Evolutionary conservation across 2,113 vertebrate species (phyloP).

Genomic region (Nycticebus coucang): DNA sequence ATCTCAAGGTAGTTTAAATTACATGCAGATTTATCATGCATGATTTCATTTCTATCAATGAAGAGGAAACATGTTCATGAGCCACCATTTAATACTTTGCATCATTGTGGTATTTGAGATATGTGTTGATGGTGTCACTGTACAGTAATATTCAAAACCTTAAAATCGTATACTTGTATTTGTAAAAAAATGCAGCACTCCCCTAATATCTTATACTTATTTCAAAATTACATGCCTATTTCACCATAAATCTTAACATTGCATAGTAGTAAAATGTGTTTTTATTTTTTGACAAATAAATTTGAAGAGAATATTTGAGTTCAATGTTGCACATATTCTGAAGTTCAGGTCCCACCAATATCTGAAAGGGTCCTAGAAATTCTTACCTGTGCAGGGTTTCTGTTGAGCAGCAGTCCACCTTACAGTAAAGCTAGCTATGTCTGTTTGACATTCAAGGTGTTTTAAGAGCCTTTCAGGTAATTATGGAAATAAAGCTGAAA

Average conservation of each 20-base stretch:
- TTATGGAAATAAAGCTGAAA: background rate
- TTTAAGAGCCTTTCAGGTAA: background rate
- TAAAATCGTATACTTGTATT: background rate
- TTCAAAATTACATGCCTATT: background rate
- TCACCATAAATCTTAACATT: background rate
- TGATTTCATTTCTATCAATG: background rate
- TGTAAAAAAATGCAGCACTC: background rate
- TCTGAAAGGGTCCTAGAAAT: background rate
- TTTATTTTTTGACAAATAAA: constrained; percentile 43
- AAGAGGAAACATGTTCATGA: background rate
- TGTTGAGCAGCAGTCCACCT: background rate
- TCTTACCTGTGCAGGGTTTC: fast-evolving
- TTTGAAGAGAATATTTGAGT: background rate
- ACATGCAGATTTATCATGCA: background rate
- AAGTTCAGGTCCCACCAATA: background rate
- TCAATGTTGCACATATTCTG: background rate
- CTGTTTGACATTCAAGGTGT: background rate
- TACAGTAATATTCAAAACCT: background rate
- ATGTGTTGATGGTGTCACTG: background rate
- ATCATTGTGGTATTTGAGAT: background rate
- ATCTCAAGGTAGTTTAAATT: constrained; percentile 5
- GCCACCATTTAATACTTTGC: background rate
- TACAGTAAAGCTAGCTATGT: background rate
- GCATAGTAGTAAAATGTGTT: background rate
- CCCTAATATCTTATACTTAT: background rate